phyloP scores from a whole-genome alignment of 2,888 invertebrate genomes.

The Phengaris alcon region DNA sequence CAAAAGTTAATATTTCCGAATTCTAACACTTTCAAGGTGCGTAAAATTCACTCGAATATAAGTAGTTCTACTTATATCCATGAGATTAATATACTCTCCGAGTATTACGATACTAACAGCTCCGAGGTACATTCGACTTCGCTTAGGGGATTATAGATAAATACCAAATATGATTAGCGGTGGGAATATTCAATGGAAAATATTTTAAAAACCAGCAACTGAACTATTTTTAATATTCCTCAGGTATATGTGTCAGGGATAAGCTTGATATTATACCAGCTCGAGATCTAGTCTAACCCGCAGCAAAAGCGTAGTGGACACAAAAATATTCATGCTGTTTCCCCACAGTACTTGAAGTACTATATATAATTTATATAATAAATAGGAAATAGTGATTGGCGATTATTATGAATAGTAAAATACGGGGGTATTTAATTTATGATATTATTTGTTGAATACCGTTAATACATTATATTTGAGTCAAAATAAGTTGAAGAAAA shows the following conservation, averaged over 20 bases:
- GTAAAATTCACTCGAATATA: background rate
- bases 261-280: background rate
- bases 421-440: no score
- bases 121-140: background rate
- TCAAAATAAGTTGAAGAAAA: no score
- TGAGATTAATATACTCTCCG: background rate
- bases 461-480: no score
- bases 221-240: slow-evolving; percentile 6
- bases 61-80: background rate
- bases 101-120: no score
- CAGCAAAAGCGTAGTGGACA: no score
- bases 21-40: background rate
- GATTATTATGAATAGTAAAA: no score
- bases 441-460: no score
- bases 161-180: background rate
- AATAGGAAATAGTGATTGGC: no score
- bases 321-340: no score
- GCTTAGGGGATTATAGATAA: background rate
- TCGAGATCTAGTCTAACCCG: no score
- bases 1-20: background rate
- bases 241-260: background rate
- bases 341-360: no score
- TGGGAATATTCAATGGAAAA: slow-evolving; percentile 13
- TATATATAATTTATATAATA: no score
- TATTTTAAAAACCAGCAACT: background rate